Base-by-base conservation (phyloP, 2,113 vertebrate genomes). In the Pao palembangensis region DNA sequence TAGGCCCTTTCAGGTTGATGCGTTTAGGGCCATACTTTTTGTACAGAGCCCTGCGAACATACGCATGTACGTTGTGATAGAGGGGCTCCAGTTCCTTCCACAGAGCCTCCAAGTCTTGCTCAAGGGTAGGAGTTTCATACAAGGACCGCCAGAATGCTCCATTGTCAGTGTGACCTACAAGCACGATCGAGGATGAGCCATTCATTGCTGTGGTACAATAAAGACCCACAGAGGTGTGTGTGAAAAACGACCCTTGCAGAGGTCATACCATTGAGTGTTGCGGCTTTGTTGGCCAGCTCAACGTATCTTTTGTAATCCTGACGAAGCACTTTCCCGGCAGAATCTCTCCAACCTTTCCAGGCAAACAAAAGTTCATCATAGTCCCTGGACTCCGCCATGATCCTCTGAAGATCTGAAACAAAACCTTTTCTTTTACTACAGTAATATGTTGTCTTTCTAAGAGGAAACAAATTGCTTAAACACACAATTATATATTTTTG, bases 291-390 rank as follows among this genome's bases (percentile, higher is more conserved):
- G 88, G 92, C 93, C 62, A 99, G 87, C 23, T 91, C 83, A 55
- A 98, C 96, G 0, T 98, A 98, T 92, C 87, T 84, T 43, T 90
- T 89, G 85, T 91, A 99, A 46, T 77, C 71, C 15, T 49, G 54
- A n/a, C 91, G 92, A 48, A 98, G 88, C 20, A 84, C 62, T 79
- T 91, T 93, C 47, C 97, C 97, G 16, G 93, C 93, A n/a, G 84
- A 83, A 42, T 98, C 92, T 41, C 94, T 80, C 97, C 97, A 99
- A 70, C 92, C 91, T 79, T 94, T 89, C 97, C 97, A 99, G 3
- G 79, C 92, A 48, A 95, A 96, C 4, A 95, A 67, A 44, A 98
- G 89, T 23, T 96, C 92, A 0, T 95, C 72, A 0, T 99, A 96
- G 58, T 95, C 90, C 65, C 85, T 90, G 43, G 91, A 95, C 15